phyloP scores from a whole-genome alignment of 2,797 vertebrate genomes.

The Linurgus olivaceus region DNA sequence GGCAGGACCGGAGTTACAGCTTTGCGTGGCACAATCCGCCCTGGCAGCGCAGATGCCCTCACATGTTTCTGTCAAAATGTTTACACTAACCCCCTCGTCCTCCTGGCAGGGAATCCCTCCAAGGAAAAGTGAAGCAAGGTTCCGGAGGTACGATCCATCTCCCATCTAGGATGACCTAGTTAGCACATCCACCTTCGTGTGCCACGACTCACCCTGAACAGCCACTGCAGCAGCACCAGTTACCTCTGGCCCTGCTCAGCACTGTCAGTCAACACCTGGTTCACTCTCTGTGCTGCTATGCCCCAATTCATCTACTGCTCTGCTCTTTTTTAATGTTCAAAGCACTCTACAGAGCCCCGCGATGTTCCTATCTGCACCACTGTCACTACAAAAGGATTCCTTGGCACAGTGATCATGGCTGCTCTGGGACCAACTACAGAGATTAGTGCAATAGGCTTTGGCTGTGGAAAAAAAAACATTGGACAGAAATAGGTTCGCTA shows the following conservation, averaged over 20 bases:
- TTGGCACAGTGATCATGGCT: not conserved
- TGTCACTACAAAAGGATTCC: not conserved
- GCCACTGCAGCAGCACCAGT: not conserved
- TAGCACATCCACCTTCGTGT: not conserved
- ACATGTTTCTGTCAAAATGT: not conserved
- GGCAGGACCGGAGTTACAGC: fast-evolving
- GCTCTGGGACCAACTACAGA: not conserved
- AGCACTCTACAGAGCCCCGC: not conserved
- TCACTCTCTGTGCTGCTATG: not conserved
- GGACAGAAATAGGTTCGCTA: not conserved
- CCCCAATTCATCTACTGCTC: not conserved
- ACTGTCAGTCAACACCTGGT: not conserved
- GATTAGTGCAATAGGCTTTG: not conserved
- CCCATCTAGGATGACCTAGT: not conserved
- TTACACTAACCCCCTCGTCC: not conserved
- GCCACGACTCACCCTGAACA: not conserved
- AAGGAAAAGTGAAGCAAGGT: not conserved
- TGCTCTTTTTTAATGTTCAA: not conserved
- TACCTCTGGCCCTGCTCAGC: not conserved
- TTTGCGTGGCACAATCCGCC: fast-evolving
- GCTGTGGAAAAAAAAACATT: not conserved
- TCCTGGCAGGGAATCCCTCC: not conserved
- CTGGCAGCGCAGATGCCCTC: not conserved
- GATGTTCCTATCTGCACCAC: not conserved
- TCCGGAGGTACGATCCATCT: not conserved